A percentile compares a stretch with the other conserved stretches of the same genome.
phyloP scores from a whole-genome alignment of 2,113 vertebrate species.

The Calypte anna region DNA sequence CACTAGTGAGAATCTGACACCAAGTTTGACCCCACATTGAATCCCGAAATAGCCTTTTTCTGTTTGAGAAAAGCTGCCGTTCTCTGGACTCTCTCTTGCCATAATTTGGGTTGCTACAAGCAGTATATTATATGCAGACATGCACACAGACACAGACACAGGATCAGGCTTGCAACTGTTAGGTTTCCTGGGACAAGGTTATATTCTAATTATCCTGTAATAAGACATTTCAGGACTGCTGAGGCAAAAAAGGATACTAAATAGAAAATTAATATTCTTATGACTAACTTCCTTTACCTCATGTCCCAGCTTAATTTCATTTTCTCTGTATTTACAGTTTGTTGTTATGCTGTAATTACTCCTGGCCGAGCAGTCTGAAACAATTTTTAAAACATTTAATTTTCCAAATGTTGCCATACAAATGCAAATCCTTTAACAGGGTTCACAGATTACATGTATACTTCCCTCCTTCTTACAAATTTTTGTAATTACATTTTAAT shows the following conservation, averaged over 20 bases:
- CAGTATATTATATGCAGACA: background rate
- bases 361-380: background rate
- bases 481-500: slow-evolving; percentile 15
- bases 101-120: background rate
- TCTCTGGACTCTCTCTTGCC: background rate
- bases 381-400: slow-evolving; percentile 7
- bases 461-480: background rate
- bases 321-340: slow-evolving; percentile 6
- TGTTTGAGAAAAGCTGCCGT: background rate
- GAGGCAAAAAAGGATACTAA: background rate
- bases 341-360: slow-evolving; percentile 16
- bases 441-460: background rate
- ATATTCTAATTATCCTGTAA: background rate
- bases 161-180: background rate
- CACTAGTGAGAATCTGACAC: background rate
- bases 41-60: background rate
- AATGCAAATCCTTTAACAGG: slow-evolving; percentile 28
- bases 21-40: background rate
- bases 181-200: background rate
- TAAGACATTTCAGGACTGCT: background rate
- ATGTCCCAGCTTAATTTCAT: background rate
- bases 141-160: background rate
- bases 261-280: background rate
- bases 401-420: slow-evolving; percentile 5
- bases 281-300: slow-evolving; percentile 3